Conservation (phyloP, 1,140 invertebrate genomes). For the Callitettix versicolor region DNA sequence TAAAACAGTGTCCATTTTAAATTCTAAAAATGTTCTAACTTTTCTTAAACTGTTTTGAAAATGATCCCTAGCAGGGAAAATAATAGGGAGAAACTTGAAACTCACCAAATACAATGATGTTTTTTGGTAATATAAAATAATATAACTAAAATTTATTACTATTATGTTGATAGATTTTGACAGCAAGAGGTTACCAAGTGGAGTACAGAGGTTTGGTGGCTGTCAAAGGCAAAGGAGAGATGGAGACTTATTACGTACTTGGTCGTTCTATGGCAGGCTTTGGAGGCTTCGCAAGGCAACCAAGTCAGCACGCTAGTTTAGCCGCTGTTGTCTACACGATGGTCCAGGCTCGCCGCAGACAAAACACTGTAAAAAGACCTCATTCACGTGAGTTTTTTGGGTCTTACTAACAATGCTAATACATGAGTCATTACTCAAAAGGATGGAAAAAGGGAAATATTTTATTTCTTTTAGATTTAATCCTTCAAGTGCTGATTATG, state of each 20-base stretch:
- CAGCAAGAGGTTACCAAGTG: slow-evolving; percentile 56
- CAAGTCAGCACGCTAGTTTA: slow-evolving; percentile 62
- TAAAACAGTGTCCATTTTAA: too few relatives aligned
- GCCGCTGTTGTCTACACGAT: slow-evolving; percentile 82
- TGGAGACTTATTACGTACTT: slow-evolving; percentile 86
- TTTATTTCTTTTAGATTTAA: too few relatives aligned
- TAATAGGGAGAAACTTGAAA: too few relatives aligned
- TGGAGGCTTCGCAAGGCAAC: slow-evolving; percentile 46
- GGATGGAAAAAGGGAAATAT: too few relatives aligned
- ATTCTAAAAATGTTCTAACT: too few relatives aligned
- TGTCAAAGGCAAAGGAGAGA: slow-evolving; percentile 90
- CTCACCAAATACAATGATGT: too few relatives aligned
- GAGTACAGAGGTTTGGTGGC: slow-evolving; percentile 70
- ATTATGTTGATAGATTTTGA: slow-evolving; percentile 50
- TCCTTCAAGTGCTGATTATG: too few relatives aligned
- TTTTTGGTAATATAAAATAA: too few relatives aligned
- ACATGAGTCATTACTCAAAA: too few relatives aligned
- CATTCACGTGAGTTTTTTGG: slow-evolving; percentile 20
- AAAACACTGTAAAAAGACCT: slow-evolving; percentile 29
- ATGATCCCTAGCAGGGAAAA: too few relatives aligned
- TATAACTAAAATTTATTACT: too few relatives aligned
- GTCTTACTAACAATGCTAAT: neutral
- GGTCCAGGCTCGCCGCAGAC: slow-evolving; percentile 52
- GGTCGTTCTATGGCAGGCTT: slow-evolving; percentile 42
- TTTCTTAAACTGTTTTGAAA: too few relatives aligned